Percentiles rank a stretch among this genome's conserved stretches.
Evolutionary conservation across 1,140 invertebrate genomes (phyloP).

Genomic region (Drosophila guanche): DNA sequence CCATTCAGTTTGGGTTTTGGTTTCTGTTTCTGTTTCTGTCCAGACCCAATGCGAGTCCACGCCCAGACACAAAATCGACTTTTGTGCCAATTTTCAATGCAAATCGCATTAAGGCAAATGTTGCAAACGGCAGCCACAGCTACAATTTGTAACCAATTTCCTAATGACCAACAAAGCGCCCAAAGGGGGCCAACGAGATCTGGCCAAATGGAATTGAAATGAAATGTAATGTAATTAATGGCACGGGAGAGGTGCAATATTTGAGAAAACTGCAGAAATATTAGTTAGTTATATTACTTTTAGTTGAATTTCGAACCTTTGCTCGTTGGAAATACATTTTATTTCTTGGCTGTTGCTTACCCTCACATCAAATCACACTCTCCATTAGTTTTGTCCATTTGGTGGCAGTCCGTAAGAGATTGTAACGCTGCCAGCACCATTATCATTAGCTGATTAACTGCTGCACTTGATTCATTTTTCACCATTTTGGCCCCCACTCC

Average conservation of each 20-base stretch:
- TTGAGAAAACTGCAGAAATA: no score
- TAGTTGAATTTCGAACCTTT: no score
- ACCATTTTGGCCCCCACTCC: conserved; percentile 32
- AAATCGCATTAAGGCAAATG: conserved; percentile 65
- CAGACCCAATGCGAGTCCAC: conserved; percentile 24
- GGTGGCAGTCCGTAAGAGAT: conserved; percentile 2
- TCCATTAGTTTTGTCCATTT: no score
- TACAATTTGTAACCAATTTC: conserved; percentile 59
- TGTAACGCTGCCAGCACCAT: conserved; percentile 12
- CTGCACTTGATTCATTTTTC: conserved; percentile 34
- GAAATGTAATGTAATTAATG: conserved; percentile 35
- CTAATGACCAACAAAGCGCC: conserved; percentile 43
- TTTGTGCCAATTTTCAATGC: conserved; percentile 63
- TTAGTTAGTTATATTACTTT: no score
- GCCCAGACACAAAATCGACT: conserved; percentile 57
- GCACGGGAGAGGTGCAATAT: neutral
- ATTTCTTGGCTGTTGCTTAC: no score
- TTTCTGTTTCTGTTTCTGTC: conserved; percentile 15
- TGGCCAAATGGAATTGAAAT: conserved; percentile 31
- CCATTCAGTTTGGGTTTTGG: conserved; percentile 19
- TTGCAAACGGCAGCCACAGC: conserved; percentile 57
- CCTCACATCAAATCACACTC: no score
- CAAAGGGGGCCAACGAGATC: conserved; percentile 9
- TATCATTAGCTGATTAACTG: conserved; percentile 43
- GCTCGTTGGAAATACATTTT: no score